Conservation (phyloP, 2,797 vertebrate genomes). For the Toxotes lorentzi region DNA sequence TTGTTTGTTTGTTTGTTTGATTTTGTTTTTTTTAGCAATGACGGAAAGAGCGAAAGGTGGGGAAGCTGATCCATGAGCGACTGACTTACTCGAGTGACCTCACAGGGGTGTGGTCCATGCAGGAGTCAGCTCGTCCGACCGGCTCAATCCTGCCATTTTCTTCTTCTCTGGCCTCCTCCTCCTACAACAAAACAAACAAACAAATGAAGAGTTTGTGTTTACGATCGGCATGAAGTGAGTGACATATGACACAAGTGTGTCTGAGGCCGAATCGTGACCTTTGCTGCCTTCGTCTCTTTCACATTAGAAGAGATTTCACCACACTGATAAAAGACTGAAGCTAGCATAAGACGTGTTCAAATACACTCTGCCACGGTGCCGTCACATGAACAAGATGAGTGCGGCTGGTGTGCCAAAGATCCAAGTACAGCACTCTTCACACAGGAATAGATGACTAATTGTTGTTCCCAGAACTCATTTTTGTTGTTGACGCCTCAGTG, state of each 20-base stretch:
- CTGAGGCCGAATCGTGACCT: not conserved
- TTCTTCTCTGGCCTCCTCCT: conserved; percentile 75
- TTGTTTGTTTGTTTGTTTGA: not conserved
- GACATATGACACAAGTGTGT: not conserved
- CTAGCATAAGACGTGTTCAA: not conserved
- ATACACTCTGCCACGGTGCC: not conserved
- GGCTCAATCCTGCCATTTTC: conserved; percentile 91
- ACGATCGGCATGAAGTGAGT: not conserved
- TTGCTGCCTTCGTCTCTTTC: not conserved
- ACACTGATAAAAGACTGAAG: not conserved
- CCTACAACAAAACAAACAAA: conserved; percentile 57
- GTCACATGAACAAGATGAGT: not conserved
- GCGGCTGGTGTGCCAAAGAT: too few species aligned
- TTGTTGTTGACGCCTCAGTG: too few species aligned
- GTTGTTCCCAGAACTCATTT: not conserved
- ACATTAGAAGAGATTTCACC: not conserved
- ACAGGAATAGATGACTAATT: not conserved
- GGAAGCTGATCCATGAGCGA: not conserved
- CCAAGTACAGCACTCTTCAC: not conserved
- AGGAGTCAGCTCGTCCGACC: conserved; percentile 91
- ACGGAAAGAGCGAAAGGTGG: not conserved
- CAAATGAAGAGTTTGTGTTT: too few species aligned
- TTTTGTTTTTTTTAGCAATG: too few species aligned
- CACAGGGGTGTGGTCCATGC: conserved; percentile 87
- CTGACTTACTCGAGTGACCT: conserved; percentile 93